Base-by-base conservation (phyloP, 1,140 invertebrate species). In the Conopomorpha cramerella region DNA sequence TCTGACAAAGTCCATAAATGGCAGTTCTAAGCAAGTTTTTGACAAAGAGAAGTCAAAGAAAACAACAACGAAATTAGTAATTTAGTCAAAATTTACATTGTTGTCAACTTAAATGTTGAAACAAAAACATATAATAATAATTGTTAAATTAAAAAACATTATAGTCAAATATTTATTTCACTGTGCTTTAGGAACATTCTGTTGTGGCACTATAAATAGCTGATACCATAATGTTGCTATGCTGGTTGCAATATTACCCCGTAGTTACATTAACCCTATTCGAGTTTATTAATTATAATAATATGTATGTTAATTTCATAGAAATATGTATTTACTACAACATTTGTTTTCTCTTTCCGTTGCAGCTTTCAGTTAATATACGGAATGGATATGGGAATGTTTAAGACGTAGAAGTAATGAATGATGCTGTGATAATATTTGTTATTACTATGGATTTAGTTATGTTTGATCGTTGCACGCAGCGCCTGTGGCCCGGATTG, bases 341-440 rank as follows among this genome's bases (percentile, higher is more conserved):
- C 46, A 47, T 44, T 49, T 46, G 51, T 36, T 29, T 55, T 59
- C 59, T 55, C 34, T 63, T 64, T 67, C 66, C 44, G 55, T 76
- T 76, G 64, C 71, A 72, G 71, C 66, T 68, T 54, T 59, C 71
- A 49, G 63, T 70, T 64, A 72, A 61, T 64, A 49, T 66, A 61
- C 61, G 70, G 61, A 76, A 72, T 53, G 71, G 71, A 68, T 72
- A 61, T 63, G 67, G 64, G 51, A 64, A 76, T 76, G 63, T 76
- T 45, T 76, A 58, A 71, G 52, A 60, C 62, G 42, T 68, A 62
- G 52, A 46, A 30, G 55, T 65, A 60, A 43, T 55, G 49, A 63
- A 50, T 36, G 47, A 59, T 62, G 58, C 71, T 76, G 71, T 76
- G 71, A 76, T 72, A 61, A 57, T 49, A 64, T 59, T 52, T 63